These are phyloP conservation scores for Ricordea florida DNA, from an alignment of 92 coral and sea anemone species.

Conservation along the genomic window DNA sequence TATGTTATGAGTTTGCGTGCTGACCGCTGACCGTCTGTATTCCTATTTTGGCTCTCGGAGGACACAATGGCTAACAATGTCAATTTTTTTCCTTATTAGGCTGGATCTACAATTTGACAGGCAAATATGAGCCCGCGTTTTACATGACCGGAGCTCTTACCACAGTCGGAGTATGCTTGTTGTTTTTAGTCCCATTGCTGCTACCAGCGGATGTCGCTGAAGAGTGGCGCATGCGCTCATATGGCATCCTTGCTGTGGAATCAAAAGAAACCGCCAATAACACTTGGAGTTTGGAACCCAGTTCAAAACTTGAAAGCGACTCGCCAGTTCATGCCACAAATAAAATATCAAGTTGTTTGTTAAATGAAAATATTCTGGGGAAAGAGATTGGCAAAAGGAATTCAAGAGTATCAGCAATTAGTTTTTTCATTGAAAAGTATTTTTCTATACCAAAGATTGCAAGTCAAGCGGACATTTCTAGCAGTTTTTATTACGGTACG, in stretches of 20 bases:
- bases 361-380: neutral
- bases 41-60: too few relatives aligned
- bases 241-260: conserved; percentile 37
- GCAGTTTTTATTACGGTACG: conserved; percentile 38
- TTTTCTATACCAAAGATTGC: conserved; percentile 75
- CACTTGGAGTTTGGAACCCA: conserved; percentile 52
- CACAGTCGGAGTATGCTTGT: conserved; percentile 65
- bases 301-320: conserved; percentile 24
- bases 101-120: conserved; percentile 65
- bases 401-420: neutral
- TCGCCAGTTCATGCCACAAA: neutral
- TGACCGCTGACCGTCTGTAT: too few relatives aligned
- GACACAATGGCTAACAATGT: too few relatives aligned
- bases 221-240: conserved; percentile 63
- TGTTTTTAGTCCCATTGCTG: conserved; percentile 71
- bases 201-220: conserved; percentile 67
- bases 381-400: neutral
- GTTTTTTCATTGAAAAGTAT: conserved; percentile 59
- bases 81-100: conserved; percentile 33
- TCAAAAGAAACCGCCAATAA: conserved; percentile 35
- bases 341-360: neutral
- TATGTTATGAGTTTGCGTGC: too few relatives aligned
- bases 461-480: conserved; percentile 51
- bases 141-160: conserved; percentile 88
- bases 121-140: conserved; percentile 77